Conservation (phyloP, 2,888 invertebrate species). For the Tinea semifulvella region DNA sequence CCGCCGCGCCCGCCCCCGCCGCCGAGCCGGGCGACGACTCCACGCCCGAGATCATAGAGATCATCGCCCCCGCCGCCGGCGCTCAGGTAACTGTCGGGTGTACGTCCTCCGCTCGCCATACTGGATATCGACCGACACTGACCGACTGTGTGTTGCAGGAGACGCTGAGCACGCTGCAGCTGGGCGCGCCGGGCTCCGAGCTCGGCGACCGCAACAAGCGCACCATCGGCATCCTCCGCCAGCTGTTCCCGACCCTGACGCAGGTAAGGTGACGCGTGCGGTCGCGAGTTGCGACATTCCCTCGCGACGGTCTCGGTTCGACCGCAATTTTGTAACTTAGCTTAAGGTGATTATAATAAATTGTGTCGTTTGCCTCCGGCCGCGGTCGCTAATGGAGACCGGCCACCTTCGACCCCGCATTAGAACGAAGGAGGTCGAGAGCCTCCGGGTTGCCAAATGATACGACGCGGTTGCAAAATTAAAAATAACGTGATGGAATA, state of each 20-base stretch:
- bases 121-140: not conserved
- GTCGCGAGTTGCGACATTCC: not conserved
- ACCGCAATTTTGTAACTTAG: not conserved
- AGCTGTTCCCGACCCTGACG: slow-evolving; percentile 77
- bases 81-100: slow-evolving; percentile 40
- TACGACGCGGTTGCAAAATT: too few relatives aligned
- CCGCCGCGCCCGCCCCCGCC: slow-evolving; percentile 30
- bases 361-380: too few relatives aligned
- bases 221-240: slow-evolving; percentile 78
- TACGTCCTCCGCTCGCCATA: not conserved
- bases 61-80: slow-evolving; percentile 57
- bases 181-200: slow-evolving; percentile 71
- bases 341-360: too few relatives aligned
- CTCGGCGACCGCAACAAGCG: slow-evolving; percentile 77
- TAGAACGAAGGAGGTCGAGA: too few relatives aligned
- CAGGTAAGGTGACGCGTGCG: slow-evolving; percentile 61
- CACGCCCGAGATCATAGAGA: slow-evolving; percentile 58
- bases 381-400: too few relatives aligned
- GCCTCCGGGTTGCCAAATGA: too few relatives aligned
- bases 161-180: slow-evolving; percentile 71
- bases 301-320: not conserved
- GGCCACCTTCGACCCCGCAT: too few relatives aligned
- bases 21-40: slow-evolving; percentile 36
- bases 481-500: too few relatives aligned
- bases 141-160: slow-evolving; percentile 50